Percentiles rank a stretch among this genome's conserved stretches.
Evolutionary conservation across 2,113 vertebrate species (phyloP).

Genomic region (Stercorarius parasiticus): DNA sequence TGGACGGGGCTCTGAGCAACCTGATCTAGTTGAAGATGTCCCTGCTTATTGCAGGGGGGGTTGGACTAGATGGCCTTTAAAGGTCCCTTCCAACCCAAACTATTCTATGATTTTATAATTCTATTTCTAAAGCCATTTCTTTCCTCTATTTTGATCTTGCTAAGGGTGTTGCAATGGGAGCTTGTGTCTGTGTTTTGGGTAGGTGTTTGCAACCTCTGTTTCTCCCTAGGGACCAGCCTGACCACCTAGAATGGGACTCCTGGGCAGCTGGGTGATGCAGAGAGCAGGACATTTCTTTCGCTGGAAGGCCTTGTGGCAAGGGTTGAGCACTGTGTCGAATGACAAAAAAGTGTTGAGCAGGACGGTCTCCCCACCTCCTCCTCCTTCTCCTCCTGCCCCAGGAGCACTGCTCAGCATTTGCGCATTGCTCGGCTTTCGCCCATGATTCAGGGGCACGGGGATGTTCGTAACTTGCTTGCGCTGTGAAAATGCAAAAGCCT

Average conservation of each 20-base stretch:
- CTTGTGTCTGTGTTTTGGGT: rapidly evolving
- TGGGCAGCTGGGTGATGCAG: not conserved
- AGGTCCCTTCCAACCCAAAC: not conserved
- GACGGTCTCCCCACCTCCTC: rapidly evolving
- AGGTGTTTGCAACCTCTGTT: not conserved
- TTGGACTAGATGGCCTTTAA: not conserved
- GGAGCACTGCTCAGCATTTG: not conserved
- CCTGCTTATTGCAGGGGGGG: not conserved
- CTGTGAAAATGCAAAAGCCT: not conserved
- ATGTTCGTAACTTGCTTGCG: not conserved
- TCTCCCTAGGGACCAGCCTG: not conserved
- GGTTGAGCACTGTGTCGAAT: not conserved
- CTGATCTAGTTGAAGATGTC: not conserved
- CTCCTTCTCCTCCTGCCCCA: not conserved
- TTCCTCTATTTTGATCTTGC: not conserved
- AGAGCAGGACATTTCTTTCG: not conserved
- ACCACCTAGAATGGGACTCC: not conserved
- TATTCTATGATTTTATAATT: not conserved
- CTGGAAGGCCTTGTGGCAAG: not conserved
- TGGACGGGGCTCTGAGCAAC: not conserved
- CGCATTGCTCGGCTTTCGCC: rapidly evolving
- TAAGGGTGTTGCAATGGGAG: rapidly evolving
- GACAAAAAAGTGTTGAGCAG: not conserved
- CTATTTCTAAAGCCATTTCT: not conserved
- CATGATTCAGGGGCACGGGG: rapidly evolving